A percentile compares a stretch with the other conserved stretches of the same genome.
phyloP scores from a whole-genome alignment of 64 coral and sea anemone genomes.

The Hydrozoanthus tunicans region DNA sequence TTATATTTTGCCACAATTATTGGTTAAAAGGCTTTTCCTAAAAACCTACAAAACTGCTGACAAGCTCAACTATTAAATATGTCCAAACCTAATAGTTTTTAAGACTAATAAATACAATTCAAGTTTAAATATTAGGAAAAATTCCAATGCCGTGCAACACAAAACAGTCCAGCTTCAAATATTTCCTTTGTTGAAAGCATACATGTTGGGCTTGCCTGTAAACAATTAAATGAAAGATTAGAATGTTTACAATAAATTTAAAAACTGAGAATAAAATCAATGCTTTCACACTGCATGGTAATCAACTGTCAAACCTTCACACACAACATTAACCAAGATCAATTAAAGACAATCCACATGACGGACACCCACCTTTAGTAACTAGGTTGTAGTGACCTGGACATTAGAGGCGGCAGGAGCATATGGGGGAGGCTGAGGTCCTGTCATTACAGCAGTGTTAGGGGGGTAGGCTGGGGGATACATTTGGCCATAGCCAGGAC shows the following conservation, averaged over 20 bases:
- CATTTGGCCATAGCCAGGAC: neutral
- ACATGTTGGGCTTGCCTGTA: neutral
- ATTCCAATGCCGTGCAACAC: neutral
- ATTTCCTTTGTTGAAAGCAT: neutral
- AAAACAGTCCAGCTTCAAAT: neutral
- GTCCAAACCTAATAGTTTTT: neutral
- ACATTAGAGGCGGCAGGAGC: neutral
- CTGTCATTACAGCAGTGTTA: neutral
- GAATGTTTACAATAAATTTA: too few species aligned
- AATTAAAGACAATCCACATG: neutral
- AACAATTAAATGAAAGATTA: neutral
- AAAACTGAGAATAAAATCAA: too few species aligned
- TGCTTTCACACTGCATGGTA: too few species aligned
- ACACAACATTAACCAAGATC: too few species aligned
- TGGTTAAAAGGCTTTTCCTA: too few species aligned
- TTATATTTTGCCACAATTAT: too few species aligned
- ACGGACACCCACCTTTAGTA: neutral
- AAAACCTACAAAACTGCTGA: too few species aligned
- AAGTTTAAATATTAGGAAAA: neutral
- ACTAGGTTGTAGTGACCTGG: neutral
- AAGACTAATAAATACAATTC: neutral
- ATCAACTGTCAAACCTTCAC: too few species aligned
- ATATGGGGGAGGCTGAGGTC: conserved; percentile 31
- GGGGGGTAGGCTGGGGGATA: neutral
- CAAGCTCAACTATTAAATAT: too few species aligned